phyloP scores from a whole-genome alignment of 2,888 invertebrate genomes.

The Lumbricus terrestris region DNA sequence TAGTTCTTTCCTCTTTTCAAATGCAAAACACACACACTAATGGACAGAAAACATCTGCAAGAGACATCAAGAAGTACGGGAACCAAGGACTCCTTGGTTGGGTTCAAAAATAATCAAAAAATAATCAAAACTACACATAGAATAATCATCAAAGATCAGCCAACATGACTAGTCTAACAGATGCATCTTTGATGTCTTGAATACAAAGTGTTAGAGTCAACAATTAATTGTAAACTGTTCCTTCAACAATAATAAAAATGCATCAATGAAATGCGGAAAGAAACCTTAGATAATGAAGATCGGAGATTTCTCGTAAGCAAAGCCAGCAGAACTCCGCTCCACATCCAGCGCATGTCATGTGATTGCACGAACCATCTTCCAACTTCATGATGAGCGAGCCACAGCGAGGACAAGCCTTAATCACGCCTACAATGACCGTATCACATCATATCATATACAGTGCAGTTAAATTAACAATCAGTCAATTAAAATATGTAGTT shows the following conservation, averaged over 20 bases:
- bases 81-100: no score
- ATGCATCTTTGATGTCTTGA: no score
- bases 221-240: neutral
- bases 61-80: no score
- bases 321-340: slow-evolving; percentile 99
- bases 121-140: no score
- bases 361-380: slow-evolving; percentile 87
- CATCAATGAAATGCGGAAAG: neutral
- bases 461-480: neutral
- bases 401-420: slow-evolving; percentile 85
- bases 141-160: no score
- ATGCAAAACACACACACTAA: no score
- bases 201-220: neutral
- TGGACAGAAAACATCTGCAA: no score
- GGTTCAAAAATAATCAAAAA: no score
- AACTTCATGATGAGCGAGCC: slow-evolving; percentile 79
- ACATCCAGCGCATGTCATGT: slow-evolving; percentile 96
- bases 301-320: slow-evolving; percentile 96
- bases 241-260: neutral
- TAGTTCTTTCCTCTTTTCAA: no score
- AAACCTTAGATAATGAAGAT: slow-evolving; percentile 88
- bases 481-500: neutral
- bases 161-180: no score
- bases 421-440: slow-evolving; percentile 66
- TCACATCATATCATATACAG: no score